Evolutionary conservation across 2,797 vertebrate genomes (phyloP), one percentile per base, ranked within the genome.

Genomic region (Schizopygopsis pylzovi): DNA sequence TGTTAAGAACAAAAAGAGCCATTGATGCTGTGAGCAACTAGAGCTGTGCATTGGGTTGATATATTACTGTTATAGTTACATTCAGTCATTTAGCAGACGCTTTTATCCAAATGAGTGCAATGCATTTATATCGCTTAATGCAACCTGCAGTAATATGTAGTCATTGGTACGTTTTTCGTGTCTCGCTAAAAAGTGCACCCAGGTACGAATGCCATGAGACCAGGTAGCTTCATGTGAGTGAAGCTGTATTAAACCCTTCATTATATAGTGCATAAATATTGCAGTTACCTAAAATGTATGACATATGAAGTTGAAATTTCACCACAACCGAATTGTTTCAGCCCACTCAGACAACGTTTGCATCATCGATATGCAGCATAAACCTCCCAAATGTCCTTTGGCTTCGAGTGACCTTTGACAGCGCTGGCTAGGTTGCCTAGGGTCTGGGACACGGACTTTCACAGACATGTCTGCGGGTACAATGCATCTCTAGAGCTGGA

Each of bases 401-500:
- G 63, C 80, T 63, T 43, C 1, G 4, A 16, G 45, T 85, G 70
- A 61, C 65, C 70, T 89, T 79, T 79, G 59, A 79, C 49, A 85
- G 56, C 11, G 47, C 52, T 80, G 70, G 82, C 61, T 73, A 79
- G 56, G 73, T 68, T 83, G 76, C 49, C 81, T 67, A 85, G 43
- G 83, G 82, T 89, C 90, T 87, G 72, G 81, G 52, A 86, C 88
- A 75, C 83, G 68, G 10, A 87, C 82, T 76, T 83, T 81, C 61
- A 8, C 13, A 41, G 72, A 79, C 25, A 88, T 71, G 47, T 82
- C 67, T 85, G 82, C 79, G 83, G 82, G 90, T 90, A 84, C 28
- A 49, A 61, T 79, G 33, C 82, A 82, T 92, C 89, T 93, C 92
- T 90, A 61, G 87, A 88, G 91, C 84, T 89, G 87, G 63, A 87